Base-by-base conservation (phyloP, 2,797 vertebrate genomes). In the Limnodromus scolopaceus region DNA sequence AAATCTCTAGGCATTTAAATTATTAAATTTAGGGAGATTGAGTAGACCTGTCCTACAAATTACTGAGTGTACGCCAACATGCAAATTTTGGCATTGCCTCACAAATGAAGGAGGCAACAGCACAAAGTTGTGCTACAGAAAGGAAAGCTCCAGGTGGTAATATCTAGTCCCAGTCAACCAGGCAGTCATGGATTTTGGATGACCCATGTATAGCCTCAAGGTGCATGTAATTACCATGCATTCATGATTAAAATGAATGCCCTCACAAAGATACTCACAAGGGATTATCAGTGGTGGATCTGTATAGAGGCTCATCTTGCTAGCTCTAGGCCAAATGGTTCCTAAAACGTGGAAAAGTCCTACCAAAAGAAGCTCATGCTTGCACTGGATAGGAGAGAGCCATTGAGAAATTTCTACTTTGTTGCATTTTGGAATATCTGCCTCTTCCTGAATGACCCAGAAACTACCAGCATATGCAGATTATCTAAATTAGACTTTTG, bases 1-100 rank as follows among this genome's bases (percentile, higher is more conserved):
- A 96, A 87, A 87, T 96, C 48, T 93, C 57, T n/a, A 84, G 46
- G 17, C 53, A 86, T 68, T 91, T 92, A 53, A 89, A 92, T 92
- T 87, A 85, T 63, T 95, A 89, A 74, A 94, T 96, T 70, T 89
- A 46, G 64, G 78, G 55, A 92, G 69, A 87, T 19, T 71, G 60
- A 75, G 41, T 68, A 75, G 64, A 89, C 9, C 68, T 77, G 17
- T 93, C 66, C 70, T 89, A 68, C 45, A 46, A 83, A 82, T 85
- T 61, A 85, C 68, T 57, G 48, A 57, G 28, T 65, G 60, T 10
- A 24, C 22, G 46, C 24, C 43, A 69, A 41, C 0, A 5, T 34
- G 34, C 36, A 77, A 8, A 51, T 87, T 85, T n/a, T 71, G 64
- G 5, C 7, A 54, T 63, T 87, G 55, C 15, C 6, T 80, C 41